phyloP scores from a whole-genome alignment of 1,140 invertebrate genomes.

The Megathymus violae region DNA sequence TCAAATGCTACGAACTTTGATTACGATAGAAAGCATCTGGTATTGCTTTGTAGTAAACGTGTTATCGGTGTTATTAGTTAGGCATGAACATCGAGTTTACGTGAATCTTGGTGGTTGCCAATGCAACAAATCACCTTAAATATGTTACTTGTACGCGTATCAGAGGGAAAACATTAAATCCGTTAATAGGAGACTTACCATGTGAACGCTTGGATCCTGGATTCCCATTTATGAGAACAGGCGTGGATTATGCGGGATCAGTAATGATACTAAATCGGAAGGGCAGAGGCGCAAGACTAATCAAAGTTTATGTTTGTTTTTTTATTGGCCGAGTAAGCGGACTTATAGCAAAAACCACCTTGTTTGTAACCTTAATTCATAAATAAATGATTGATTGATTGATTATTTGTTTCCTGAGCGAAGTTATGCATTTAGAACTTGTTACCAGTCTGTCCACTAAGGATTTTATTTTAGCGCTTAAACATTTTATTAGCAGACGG shows the following conservation, averaged over 20 bases:
- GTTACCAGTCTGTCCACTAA: conserved; percentile 44
- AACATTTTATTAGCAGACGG: conserved; percentile 30
- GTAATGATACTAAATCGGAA: conserved; percentile 44
- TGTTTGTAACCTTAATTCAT: no score
- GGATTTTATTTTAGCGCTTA: conserved; percentile 42
- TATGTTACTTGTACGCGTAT: conserved; percentile 40
- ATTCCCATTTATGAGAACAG: conserved; percentile 38
- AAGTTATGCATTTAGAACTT: conserved; percentile 45
- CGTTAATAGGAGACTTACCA: conserved; percentile 44
- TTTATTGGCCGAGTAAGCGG: no score
- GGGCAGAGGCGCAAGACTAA: conserved; percentile 35
- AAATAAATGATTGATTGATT: no score
- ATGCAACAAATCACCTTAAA: no score
- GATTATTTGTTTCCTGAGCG: conserved; percentile 48
- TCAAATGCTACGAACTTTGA: conserved; percentile 25
- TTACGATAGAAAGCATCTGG: conserved; percentile 39
- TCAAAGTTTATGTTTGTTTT: conserved; percentile 45
- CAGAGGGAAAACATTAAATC: conserved; percentile 37
- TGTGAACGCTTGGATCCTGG: conserved; percentile 29
- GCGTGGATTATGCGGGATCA: conserved; percentile 40
- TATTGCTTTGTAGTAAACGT: conserved; percentile 39
- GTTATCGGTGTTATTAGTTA: conserved; percentile 39
- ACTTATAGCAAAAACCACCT: no score
- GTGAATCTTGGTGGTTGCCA: conserved; percentile 34
- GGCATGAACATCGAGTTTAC: conserved; percentile 33